Percentiles rank a stretch among this genome's conserved stretches.
phyloP scores from a whole-genome alignment of 2,113 vertebrate genomes.

The Parus major region DNA sequence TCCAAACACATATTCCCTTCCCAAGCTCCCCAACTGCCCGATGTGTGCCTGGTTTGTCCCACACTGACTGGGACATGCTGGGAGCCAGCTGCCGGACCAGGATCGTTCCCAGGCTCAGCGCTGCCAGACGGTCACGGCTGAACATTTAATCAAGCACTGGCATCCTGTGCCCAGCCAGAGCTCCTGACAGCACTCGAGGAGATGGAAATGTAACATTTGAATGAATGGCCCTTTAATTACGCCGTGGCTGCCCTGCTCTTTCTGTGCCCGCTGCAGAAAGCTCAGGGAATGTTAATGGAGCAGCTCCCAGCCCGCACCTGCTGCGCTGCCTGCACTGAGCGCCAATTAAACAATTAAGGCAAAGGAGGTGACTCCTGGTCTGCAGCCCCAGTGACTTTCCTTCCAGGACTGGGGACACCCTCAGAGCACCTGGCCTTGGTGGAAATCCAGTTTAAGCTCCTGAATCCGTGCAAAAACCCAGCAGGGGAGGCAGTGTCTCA shows the following conservation, averaged over 20 bases:
- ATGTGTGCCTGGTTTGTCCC: background rate
- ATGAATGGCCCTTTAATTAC: constrained; percentile 20
- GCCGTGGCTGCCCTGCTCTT: background rate
- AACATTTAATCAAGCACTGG: background rate
- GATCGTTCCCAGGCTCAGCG: accelerated
- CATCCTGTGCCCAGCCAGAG: background rate
- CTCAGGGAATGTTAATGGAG: constrained; percentile 45
- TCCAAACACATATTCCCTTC: background rate
- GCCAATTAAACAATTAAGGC: background rate
- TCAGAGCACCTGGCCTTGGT: background rate
- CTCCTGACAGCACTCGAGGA: background rate
- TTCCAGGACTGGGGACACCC: background rate
- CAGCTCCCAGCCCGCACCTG: background rate
- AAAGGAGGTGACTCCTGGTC: background rate
- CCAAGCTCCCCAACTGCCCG: background rate
- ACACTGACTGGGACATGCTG: background rate
- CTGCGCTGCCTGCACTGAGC: background rate
- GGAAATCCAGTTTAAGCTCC: background rate
- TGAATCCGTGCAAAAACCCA: background rate
- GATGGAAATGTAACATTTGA: constrained; percentile 41
- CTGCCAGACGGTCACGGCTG: accelerated
- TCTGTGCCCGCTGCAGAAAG: background rate
- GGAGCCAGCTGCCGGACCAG: background rate
- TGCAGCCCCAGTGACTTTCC: background rate
- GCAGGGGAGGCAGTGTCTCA: background rate